Percentiles rank a stretch among this genome's conserved stretches.
phyloP scores from a whole-genome alignment of 2,113 vertebrate species.

The Triplophysa siluroides region DNA sequence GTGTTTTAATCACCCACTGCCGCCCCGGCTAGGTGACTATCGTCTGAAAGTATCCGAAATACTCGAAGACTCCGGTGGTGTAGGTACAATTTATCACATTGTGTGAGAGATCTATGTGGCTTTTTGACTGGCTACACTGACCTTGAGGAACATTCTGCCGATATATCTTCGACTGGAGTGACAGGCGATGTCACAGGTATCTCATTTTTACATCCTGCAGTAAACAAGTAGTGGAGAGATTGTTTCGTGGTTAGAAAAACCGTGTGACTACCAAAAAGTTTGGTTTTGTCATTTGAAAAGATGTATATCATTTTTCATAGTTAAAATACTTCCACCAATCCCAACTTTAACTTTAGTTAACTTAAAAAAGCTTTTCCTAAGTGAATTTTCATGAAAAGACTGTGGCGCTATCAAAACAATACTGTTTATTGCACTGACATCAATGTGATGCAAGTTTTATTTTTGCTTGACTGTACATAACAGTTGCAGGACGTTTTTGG shows the following conservation, averaged over 20 bases:
- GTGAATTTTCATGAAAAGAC: too few relatives aligned
- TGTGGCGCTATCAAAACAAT: too few relatives aligned
- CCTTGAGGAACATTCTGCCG: conserved; percentile 61
- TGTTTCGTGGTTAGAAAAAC: not conserved
- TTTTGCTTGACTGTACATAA: too few relatives aligned
- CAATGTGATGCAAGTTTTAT: too few relatives aligned
- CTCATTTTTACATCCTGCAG: conserved; percentile 43
- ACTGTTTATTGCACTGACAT: too few relatives aligned
- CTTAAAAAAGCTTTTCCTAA: too few relatives aligned
- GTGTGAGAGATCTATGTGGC: conserved; percentile 56
- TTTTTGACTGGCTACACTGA: conserved; percentile 57
- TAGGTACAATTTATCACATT: conserved; percentile 60
- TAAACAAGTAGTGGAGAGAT: not conserved
- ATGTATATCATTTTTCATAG: too few relatives aligned
- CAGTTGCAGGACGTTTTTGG: too few relatives aligned
- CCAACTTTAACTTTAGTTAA: too few relatives aligned
- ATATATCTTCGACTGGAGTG: conserved; percentile 40
- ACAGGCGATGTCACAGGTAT: conserved; percentile 17
- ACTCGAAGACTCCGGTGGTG: conserved; percentile 49
- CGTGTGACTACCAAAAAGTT: not conserved
- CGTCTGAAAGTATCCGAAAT: conserved; percentile 65
- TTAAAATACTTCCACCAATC: too few relatives aligned
- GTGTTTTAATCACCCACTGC: conserved; percentile 66
- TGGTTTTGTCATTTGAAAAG: too few relatives aligned
- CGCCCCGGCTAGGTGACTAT: conserved; percentile 57